Percentiles rank a stretch among this genome's conserved stretches.
Conservation (phyloP, 2,797 vertebrate genomes). For the Momotus momota region DNA sequence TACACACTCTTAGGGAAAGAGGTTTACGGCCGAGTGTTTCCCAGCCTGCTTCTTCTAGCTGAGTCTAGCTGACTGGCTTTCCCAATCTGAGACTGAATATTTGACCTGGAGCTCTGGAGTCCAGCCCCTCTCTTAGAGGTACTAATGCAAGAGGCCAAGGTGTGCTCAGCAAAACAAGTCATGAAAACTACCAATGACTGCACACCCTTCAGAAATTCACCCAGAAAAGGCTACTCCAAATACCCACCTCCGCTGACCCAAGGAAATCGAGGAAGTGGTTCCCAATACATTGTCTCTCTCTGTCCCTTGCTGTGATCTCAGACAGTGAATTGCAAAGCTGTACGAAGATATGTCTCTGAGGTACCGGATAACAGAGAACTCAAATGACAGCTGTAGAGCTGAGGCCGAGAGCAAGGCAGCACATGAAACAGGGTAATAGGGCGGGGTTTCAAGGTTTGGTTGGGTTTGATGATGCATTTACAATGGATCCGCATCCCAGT, state of each 20-base stretch:
- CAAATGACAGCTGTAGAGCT: background rate
- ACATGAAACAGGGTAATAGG: background rate
- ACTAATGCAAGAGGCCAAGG: background rate
- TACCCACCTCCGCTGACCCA: background rate
- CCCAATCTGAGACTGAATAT: background rate
- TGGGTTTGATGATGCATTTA: background rate
- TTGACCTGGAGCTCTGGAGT: background rate
- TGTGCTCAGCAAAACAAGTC: background rate
- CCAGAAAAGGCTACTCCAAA: background rate
- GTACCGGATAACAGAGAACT: background rate
- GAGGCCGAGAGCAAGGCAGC: background rate
- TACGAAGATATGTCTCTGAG: background rate
- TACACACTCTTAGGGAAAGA: background rate
- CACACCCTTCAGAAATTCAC: background rate
- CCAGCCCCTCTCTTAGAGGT: background rate
- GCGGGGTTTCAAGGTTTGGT: background rate
- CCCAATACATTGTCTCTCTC: background rate
- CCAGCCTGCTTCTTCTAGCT: background rate
- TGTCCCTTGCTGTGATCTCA: background rate
- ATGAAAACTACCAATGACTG: background rate
- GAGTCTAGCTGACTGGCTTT: background rate
- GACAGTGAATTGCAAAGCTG: background rate
- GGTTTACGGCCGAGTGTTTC: background rate
- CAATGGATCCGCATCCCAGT: background rate
- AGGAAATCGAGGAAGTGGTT: background rate